These are phyloP conservation scores for Clarias magur DNA, from an alignment of 2,113 vertebrate species.

Conservation along the genomic window DNA sequence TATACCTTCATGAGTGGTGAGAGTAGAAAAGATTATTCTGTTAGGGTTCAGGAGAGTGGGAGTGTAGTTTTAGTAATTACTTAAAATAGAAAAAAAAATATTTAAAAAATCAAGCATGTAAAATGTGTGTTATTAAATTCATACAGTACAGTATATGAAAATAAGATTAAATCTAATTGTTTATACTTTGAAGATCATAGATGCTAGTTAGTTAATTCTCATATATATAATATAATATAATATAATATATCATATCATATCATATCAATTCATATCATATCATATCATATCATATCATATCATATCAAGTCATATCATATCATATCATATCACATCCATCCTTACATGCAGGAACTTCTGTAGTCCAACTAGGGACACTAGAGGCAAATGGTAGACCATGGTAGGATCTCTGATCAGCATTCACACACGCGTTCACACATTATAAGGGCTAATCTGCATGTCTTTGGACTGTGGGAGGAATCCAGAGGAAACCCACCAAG, in stretches of 20 bases:
- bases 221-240: not conserved
- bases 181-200: not conserved
- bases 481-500: too few species aligned
- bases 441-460: too few species aligned
- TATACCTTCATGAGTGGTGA: constrained; percentile 42
- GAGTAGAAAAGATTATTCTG: not conserved
- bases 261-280: too few species aligned
- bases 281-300: not conserved
- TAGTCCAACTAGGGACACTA: too few species aligned
- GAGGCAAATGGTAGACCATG: too few species aligned
- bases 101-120: not conserved
- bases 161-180: not conserved
- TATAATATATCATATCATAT: too few species aligned
- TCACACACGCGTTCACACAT: too few species aligned
- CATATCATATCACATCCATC: too few species aligned
- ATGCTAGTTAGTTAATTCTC: not conserved
- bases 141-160: not conserved
- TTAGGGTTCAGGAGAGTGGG: not conserved
- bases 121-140: not conserved
- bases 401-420: too few species aligned
- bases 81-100: not conserved
- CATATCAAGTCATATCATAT: not conserved
- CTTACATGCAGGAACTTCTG: too few species aligned
- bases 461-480: too few species aligned
- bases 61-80: not conserved